Base-by-base conservation (phyloP, 1,140 invertebrate genomes). In the Aculops lycopersici region DNA sequence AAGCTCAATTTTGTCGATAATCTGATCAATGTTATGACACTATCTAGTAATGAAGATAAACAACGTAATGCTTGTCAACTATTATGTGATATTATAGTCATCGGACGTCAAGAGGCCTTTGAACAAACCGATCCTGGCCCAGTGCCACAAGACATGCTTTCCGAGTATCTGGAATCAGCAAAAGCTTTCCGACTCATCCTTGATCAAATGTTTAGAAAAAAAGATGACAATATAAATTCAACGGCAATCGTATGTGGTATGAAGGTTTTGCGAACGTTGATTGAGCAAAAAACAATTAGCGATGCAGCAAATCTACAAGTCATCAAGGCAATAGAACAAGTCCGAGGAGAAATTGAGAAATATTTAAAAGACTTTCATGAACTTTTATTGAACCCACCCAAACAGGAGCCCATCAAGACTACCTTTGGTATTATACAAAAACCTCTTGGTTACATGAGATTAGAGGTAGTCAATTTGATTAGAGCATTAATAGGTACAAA, bases 11-110 rank as follows among this genome's bases (percentile, higher is more conserved):
- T 46, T 16, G 35, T 46, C 4, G 3, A 17, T 13, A 44, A 39
- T 31, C 20, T 46, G 16, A 45, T 46, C n/a, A 31, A 18, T 8
- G 19, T 45, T 5, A 44, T 45, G 21, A 39, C 40, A 19, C 19
- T 19, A 17, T 21, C 31, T 36, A 20, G 37, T 37, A 37, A 21
- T 14, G 61, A 67, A 51, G 66, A 69, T 48, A 68, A 70, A 52
- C 75, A 81, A 56, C 64, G 64, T 49, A 79, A 79, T 62, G 71
- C 72, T 53, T 64, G 74, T 49, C 69, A 75, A 58, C 65, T 77
- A 52, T 61, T 81, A 47, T 72, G 68, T 64, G 74, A 80, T 64
- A 31, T 31, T 48, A 61, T 64, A 46, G 64, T 65, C 46, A 65
- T 67, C 35, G 58, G 74, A 50, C 69, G 75, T 43, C 54, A 56